Evolutionary conservation across 2,113 vertebrate species (phyloP), one percentile per base, ranked within the genome.

Genomic region (Perccottus glenii): DNA sequence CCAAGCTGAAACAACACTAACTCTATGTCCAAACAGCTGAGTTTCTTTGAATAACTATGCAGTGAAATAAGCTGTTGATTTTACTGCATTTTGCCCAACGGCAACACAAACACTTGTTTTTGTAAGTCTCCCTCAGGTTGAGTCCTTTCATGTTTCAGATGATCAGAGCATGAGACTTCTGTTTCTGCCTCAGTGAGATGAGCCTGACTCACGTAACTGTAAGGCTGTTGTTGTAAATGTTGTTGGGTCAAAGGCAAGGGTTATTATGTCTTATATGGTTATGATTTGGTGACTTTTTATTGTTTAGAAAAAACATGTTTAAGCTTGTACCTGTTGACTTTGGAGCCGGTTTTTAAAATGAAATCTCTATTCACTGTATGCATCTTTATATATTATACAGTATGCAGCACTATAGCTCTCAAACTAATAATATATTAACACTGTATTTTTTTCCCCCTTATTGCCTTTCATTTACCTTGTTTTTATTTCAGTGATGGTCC

Each of bases 1-100:
- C 64, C 38, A 12, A 33, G 70, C 57, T 71, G 36, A 64, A 75
- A 56, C 55, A 55, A 73, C 59, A 49, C 5, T 51, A 67, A 74
- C 10, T 43, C 64, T 9, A 0, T 0, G 42, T 58, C 32, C 57
- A 74, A 60, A 32, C 52, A 45, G 53, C 9, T 1, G 44, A 44
- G 44, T 15, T 16, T 8, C 58, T n/a, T 35, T 16, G 15, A 10
- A 11, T 2, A 42, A 71, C 5, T 2, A 32, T 3, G 32, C 11
- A 10, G n/a, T 11, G 9, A 42, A 40, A 35, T 42, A 51, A 6
- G 3, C 2, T 11, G 12, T 43, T 47, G 51, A 64, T 59, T 80
- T 66, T 64, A 16, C 65, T 60, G 49, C 15, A 15, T 40, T 33
- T 6, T 9, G 12, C 4, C 12, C 5, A 11, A 14, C 19, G 12